Conservation (phyloP, 2,888 invertebrate genomes). For the Charanyca ferruginea region DNA sequence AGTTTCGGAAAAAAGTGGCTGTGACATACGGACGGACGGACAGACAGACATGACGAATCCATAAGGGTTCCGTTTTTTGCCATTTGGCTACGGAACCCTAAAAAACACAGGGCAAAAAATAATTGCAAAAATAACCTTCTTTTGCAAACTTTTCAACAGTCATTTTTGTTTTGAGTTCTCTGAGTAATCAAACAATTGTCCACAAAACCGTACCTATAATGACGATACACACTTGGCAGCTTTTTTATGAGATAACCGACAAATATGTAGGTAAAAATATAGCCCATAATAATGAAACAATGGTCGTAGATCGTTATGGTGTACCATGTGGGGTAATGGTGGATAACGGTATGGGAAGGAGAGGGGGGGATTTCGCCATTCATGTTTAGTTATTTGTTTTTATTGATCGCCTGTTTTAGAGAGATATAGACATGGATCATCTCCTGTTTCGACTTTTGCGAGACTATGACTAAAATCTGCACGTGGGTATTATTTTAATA, state of each 20-base stretch:
- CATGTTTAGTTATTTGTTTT: background rate
- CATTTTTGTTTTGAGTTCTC: no score
- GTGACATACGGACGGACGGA: no score
- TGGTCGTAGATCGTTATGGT: conserved; percentile 8
- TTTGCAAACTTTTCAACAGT: no score
- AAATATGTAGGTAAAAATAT: conserved; percentile 30
- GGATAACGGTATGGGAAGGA: background rate
- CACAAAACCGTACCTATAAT: conserved; percentile 2
- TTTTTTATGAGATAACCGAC: conserved; percentile 34
- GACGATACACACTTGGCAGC: background rate
- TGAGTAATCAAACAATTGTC: no score
- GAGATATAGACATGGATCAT: background rate
- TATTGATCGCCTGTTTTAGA: background rate
- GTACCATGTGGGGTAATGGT: conserved; percentile 9
- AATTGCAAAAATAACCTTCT: no score
- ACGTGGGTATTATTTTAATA: no score
- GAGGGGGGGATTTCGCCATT: background rate
- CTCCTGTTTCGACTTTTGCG: background rate
- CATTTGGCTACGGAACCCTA: no score
- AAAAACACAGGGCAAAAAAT: no score
- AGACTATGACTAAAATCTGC: no score
- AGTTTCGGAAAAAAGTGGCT: no score
- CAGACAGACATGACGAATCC: no score
- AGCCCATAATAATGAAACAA: conserved; percentile 8
- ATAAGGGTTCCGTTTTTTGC: no score